A percentile compares a stretch with the other conserved stretches of the same genome.
Evolutionary conservation across 2,113 vertebrate species (phyloP).

Genomic region (Beaufortia kweichowensis): DNA sequence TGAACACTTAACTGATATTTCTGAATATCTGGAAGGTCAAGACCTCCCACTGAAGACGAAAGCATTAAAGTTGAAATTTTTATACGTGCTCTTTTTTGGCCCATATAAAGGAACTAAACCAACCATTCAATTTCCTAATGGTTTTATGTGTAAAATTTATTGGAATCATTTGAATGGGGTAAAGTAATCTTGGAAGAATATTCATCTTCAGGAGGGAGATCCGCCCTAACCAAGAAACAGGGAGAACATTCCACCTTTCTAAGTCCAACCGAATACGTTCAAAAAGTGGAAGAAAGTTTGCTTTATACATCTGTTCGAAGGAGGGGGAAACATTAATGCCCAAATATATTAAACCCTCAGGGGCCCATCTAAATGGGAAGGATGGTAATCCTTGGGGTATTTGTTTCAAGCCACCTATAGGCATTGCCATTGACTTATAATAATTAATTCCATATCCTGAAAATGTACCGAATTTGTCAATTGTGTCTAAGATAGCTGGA

Average conservation of each 20-base stretch:
- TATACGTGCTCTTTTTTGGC: no score
- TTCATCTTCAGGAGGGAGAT: slow-evolving; percentile 31
- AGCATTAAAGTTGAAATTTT: no score
- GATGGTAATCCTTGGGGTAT: no score
- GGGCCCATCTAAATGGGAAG: no score
- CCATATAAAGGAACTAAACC: no score
- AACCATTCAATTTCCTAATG: slow-evolving; percentile 13
- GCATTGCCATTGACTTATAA: no score
- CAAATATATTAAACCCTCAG: not conserved
- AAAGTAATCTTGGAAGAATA: slow-evolving; percentile 6
- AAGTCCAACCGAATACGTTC: slow-evolving; percentile 13
- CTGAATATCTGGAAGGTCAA: slow-evolving; percentile 6
- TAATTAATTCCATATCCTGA: no score
- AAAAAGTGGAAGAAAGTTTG: slow-evolving; percentile 29
- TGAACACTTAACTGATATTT: slow-evolving; percentile 6
- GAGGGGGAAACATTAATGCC: not conserved
- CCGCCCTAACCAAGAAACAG: slow-evolving; percentile 27
- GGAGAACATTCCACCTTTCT: slow-evolving; percentile 33
- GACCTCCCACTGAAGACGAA: not conserved
- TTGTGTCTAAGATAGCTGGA: no score
- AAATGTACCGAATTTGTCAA: no score
- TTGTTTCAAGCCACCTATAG: no score
- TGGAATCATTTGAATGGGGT: slow-evolving; percentile 28
- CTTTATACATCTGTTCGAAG: slow-evolving; percentile 32
- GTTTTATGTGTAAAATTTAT: slow-evolving; percentile 5